Percentiles rank a stretch among this genome's conserved stretches.
These are phyloP conservation scores for Scortum barcoo DNA, from an alignment of 2,113 vertebrate species.

Conservation along the genomic window DNA sequence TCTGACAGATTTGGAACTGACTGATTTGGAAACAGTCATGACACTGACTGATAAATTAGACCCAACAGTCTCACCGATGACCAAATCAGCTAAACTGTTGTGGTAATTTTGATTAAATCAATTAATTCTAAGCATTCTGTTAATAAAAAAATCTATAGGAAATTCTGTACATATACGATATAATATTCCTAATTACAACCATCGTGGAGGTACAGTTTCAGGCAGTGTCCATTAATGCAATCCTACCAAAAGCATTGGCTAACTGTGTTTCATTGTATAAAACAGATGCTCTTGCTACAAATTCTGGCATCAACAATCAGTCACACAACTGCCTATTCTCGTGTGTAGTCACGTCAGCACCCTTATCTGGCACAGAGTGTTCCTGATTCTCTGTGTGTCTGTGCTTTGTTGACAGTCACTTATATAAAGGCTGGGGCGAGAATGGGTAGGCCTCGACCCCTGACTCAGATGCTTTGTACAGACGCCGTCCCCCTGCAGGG, in stretches of 20 bases:
- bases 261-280: not conserved
- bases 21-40: conserved; percentile 2
- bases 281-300: conserved; percentile 1
- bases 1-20: too few relatives aligned
- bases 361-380: conserved; percentile 41
- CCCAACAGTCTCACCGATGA: conserved; percentile 30
- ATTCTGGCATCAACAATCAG: conserved; percentile 18
- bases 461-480: conserved; percentile 56
- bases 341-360: conserved; percentile 27
- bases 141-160: not conserved
- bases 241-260: not conserved
- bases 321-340: not conserved
- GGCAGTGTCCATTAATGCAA: not conserved
- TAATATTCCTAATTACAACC: not conserved
- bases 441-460: conserved; percentile 60
- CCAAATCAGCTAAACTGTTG: conserved; percentile 18
- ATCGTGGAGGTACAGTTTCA: not conserved
- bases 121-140: not conserved
- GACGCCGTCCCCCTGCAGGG: conserved; percentile 47
- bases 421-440: conserved; percentile 58
- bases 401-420: conserved; percentile 53
- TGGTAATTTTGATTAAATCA: conserved; percentile 22
- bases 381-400: conserved; percentile 48
- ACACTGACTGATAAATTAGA: conserved; percentile 45
- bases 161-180: not conserved